Evolutionary conservation across 2,113 vertebrate species (phyloP).

Genomic region (Triplophysa siluroides): DNA sequence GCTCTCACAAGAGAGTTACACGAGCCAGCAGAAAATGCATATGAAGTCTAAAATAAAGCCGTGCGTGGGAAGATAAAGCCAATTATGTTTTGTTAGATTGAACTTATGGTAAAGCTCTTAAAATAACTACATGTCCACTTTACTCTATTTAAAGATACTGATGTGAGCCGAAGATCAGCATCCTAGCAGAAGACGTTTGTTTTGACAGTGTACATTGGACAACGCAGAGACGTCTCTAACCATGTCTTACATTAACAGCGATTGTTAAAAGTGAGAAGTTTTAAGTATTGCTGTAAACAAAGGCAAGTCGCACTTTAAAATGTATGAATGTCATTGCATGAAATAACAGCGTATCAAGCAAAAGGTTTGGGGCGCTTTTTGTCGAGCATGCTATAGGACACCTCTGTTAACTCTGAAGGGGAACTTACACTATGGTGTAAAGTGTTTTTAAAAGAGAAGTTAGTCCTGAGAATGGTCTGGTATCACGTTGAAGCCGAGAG

Average conservation of each 20-base stretch:
- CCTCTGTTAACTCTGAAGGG: too few relatives aligned
- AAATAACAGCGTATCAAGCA: too few relatives aligned
- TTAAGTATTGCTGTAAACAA: too few relatives aligned
- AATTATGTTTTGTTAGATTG: neutral
- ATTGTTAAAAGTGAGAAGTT: too few relatives aligned
- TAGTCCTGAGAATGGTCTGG: too few relatives aligned
- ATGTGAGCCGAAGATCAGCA: neutral
- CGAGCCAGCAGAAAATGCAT: neutral
- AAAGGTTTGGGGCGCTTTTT: too few relatives aligned
- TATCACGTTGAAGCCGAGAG: too few relatives aligned
- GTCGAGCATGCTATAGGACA: too few relatives aligned
- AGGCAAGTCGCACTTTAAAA: too few relatives aligned
- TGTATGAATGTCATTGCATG: too few relatives aligned
- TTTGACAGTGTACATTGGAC: neutral
- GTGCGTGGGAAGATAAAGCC: neutral
- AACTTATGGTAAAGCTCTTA: neutral
- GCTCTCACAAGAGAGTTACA: neutral
- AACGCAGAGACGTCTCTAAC: neutral
- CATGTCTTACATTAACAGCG: neutral
- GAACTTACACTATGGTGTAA: too few relatives aligned
- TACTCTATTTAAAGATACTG: neutral
- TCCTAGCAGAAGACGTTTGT: neutral
- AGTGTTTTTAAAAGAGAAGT: too few relatives aligned
- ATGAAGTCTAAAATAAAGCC: neutral
- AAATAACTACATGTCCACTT: neutral